Base-by-base conservation (phyloP, 1,140 invertebrate genomes). In the Contarinia nasturtii region DNA sequence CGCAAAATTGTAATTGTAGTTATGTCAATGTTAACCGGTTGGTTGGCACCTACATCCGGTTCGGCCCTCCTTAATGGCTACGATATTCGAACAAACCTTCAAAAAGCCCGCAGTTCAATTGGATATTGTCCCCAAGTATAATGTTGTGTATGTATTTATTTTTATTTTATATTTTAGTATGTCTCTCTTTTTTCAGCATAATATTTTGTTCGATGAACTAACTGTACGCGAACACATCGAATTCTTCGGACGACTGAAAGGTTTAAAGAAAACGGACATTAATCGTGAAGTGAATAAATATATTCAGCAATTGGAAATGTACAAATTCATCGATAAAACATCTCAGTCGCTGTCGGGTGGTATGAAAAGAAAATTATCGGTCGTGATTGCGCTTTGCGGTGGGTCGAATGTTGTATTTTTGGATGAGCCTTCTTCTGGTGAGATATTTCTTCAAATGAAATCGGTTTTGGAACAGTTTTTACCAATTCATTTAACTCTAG, bases 391-490 rank as follows among this genome's bases (percentile, higher is more conserved):
- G 2, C 64, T 89, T 17, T 78, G 81, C 48, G 84, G 77, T 0
- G 66, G 68, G 15, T 75, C 76, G 1, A 67, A 67, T 50, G 69
- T 77, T 41, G 74, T 93, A n/a, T 77, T 94, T 51, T 71, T 92
- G 56, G 90, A 95, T 64, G 90, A 97, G 64, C 92, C 92, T 34
- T 92, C 90, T 1, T 86, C 88, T 5, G 92, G 92, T 89, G 95
- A 64, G 90, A 97, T 64, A 92, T 92, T 33, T 92, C 90, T 2
- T 87, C 88, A 4, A 92, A n/a, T n/a, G n/a, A n/a, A n/a, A n/a
- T n/a, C n/a, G n/a, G n/a, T n/a, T n/a, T n/a, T n/a, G n/a, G 33
- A 92, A 90, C 1, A 86, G 87, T 7, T n/a, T n/a, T n/a, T n/a
- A n/a, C n/a, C n/a, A n/a, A n/a, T n/a, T n/a, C n/a, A n/a, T n/a